Evolutionary conservation across 2,888 invertebrate genomes (phyloP).

Genomic region (Ectemnius cavifrons): DNA sequence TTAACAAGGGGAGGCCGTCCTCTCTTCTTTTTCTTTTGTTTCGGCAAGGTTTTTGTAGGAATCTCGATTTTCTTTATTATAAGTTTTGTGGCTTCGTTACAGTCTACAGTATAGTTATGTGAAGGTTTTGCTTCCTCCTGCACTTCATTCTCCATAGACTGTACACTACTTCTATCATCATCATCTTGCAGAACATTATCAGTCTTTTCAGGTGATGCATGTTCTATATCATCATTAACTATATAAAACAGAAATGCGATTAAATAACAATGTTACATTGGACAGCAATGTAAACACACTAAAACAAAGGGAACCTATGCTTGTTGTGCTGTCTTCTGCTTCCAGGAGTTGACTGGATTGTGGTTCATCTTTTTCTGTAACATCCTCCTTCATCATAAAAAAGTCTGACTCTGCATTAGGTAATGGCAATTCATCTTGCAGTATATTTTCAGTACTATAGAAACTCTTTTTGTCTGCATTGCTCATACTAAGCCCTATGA

Average conservation of each 20-base stretch:
- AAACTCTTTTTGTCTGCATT: slow-evolving; percentile 58
- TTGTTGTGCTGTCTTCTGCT: slow-evolving; percentile 46
- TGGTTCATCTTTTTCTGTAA: slow-evolving; percentile 18
- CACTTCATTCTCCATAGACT: slow-evolving; percentile 11
- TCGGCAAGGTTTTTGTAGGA: slow-evolving; percentile 16
- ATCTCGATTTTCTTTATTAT: slow-evolving; percentile 25
- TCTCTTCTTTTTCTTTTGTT: slow-evolving; percentile 39
- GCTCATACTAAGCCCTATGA: slow-evolving; percentile 61
- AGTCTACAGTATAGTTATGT: slow-evolving; percentile 12
- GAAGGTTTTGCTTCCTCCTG: slow-evolving; percentile 5
- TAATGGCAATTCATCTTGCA: slow-evolving; percentile 56
- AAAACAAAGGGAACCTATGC: slow-evolving; percentile 58
- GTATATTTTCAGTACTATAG: slow-evolving; percentile 63
- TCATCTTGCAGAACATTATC: slow-evolving; percentile 1
- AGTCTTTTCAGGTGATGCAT: slow-evolving; percentile 7
- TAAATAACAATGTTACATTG: slow-evolving; percentile 10
- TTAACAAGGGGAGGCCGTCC: slow-evolving; percentile 16
- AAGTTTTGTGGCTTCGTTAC: slow-evolving; percentile 19
- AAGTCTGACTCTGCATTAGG: slow-evolving; percentile 25
- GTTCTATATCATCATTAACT: slow-evolving; percentile 8
- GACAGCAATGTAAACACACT: slow-evolving; percentile 11
- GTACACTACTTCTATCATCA: slow-evolving; percentile 17
- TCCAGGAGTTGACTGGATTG: slow-evolving; percentile 13
- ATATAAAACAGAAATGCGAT: slow-evolving; percentile 8
- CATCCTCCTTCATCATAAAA: slow-evolving; percentile 36